Base-by-base conservation (phyloP, 2,113 vertebrate genomes). In the Mormoops blainvillei region DNA sequence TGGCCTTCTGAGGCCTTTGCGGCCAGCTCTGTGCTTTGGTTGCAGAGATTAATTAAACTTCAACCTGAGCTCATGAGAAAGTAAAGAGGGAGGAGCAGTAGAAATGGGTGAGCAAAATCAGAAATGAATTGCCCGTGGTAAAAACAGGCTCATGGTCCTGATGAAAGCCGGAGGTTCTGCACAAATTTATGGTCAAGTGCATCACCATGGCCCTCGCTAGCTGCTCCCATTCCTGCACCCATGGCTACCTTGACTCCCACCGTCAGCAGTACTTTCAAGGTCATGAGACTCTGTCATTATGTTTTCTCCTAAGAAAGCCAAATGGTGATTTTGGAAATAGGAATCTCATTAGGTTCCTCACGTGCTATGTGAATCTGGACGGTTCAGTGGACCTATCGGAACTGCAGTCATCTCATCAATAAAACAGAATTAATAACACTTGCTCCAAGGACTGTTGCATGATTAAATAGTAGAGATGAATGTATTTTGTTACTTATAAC, bases 231-330 rank as follows among this genome's bases (percentile, higher is more conserved):
- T 33, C 43, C 67, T 18, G 2, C 1, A 22, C 31, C 68, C 12
- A 0, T 0, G 19, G 26, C 33, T 0, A 1, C 70, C 33, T 45
- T 12, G 20, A n/a, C 61, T 24, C n/a, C 82, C 18, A 28, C 0
- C 1, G 80, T 36, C n/a, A 65, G 63, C 19, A 48, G 0, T 8
- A 41, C 15, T 43, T 89, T 48, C 63, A 45, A n/a, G 54, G 50
- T 63, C 54, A 10, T 0, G 22, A 95, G 14, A 80, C 31, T 56
- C 43, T n/a, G 54, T n/a, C 73, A 2, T 10, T 18, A 12, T 7
- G 24, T 41, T 18, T 92, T 71, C 77, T 86, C 82, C 68, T 58
- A 41, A 87, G 48, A 93, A 91, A 68, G 33, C 6, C 12, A 65
- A 68, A n/a, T 12, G n/a, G 20, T 91, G 78, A 38, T 31, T 31